A percentile compares a stretch with the other conserved stretches of the same genome.
phyloP scores from a whole-genome alignment of 2,113 vertebrate genomes.

The Nothobranchius kuhntae region DNA sequence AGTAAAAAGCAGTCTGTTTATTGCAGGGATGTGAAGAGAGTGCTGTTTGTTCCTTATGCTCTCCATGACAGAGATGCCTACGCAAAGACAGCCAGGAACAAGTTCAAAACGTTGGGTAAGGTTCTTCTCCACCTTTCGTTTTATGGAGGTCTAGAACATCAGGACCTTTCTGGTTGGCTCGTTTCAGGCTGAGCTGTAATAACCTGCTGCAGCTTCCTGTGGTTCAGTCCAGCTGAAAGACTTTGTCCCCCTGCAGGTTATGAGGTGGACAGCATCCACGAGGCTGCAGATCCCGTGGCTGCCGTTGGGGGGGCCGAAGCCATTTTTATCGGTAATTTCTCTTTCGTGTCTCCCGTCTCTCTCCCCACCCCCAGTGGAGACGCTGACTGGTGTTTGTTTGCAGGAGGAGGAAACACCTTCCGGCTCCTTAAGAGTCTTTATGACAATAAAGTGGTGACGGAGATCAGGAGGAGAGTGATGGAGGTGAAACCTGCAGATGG shows the following conservation, averaged over 20 bases:
- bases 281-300: constrained; percentile 81
- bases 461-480: constrained; percentile 84
- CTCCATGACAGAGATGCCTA: constrained; percentile 83
- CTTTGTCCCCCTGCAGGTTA: constrained; percentile 75
- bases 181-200: background rate
- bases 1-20: no score
- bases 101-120: constrained; percentile 81
- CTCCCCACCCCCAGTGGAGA: no score
- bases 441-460: constrained; percentile 82
- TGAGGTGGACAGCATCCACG: constrained; percentile 85
- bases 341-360: background rate
- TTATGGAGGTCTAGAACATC: no score
- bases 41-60: constrained; percentile 86
- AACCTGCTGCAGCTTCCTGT: background rate
- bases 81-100: constrained; percentile 79
- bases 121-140: no score
- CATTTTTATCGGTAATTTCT: constrained; percentile 84
- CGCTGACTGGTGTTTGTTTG: background rate
- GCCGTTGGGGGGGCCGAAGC: constrained; percentile 83
- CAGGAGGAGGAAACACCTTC: constrained; percentile 91
- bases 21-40: constrained; percentile 78
- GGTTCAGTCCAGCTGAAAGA: background rate
- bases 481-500: constrained; percentile 70
- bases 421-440: constrained; percentile 88
- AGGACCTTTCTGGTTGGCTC: background rate